Evolutionary conservation across 1,140 invertebrate genomes (phyloP), one percentile per base, ranked within the genome.

Genomic region (Drosophila nigrodunni): DNA sequence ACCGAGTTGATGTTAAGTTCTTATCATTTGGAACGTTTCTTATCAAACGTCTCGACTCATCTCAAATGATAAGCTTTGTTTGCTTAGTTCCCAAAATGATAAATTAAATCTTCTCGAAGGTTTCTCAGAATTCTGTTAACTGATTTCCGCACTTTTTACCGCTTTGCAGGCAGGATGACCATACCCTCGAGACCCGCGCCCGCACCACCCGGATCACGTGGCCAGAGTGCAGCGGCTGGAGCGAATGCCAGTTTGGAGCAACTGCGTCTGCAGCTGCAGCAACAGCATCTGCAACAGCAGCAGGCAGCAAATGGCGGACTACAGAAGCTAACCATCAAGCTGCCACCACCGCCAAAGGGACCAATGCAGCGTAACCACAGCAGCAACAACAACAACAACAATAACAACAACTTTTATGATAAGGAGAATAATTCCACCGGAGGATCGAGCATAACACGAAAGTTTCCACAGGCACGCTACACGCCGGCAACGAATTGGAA

Each of bases 151-250:
- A 21, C 1, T 49, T 47, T 10, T 9, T 7, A 4, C 25, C 6
- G 0, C 25, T 13, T 72, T 67, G 46, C 69, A 88, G 80, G 49
- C 37, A 76, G 35, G 10, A 92, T 93, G 81, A 93, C 92, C 47
- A 88, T 93, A 61, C 92, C 92, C 50, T 89, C 92, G 35, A 67
- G 92, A 58, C 92, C 92, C 55, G 92, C 92, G 21, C 92, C 92
- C 2, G 91, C 92, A 3, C 92, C 92, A 30, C 92, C 92, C 11
- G 75, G 72, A 6, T 80, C 88, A 21, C 73, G 79, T 37, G 80
- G 74, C 13, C 86, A 90, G 49, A 81, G 62, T 58, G 90, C 90
- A 18, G 90, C 87, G 18, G 90, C 80, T 30, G 87, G 83, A n/a
- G 90, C 90, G 4, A 91, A 91, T 60, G 90, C 90, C 8, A 85